Base-by-base conservation (phyloP, 1,140 invertebrate species). In the Rhynchophorus ferrugineus region DNA sequence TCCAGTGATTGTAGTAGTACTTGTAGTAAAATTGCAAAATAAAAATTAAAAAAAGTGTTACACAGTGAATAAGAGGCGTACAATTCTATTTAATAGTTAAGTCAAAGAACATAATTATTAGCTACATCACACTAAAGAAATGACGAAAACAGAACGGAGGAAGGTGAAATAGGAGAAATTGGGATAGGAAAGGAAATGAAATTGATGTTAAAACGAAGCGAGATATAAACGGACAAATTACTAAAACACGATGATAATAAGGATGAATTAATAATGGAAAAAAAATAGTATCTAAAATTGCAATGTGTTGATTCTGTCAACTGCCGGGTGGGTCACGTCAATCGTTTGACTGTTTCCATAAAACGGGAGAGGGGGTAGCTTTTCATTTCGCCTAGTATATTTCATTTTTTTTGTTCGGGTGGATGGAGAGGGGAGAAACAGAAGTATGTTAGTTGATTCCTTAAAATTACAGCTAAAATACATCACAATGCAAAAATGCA, bases 401-500 rank as follows among this genome's bases (percentile, higher is more conserved):
- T 8, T 9, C 34, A 33, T 11, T 43, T 19, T 51, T 35, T 51
- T 24, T 44, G 35, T 18, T 22, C 37, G 43, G 38, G 41, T 13
- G 36, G 17, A 16, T 42, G 44, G 46, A 46, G 53, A 49, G 46
- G 37, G 37, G 17, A 6, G 57, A 64, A 65, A 68, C 63, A 67
- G 65, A 67, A 66, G 63, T 67, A 67, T 64, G 24, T 29, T 29
- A 29, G 24, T 29, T 29, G 75, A 76, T 75, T 75, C 71, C 74
- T 76, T 76, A 77, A 76, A 54, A 78, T 78, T 79, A 82, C 77
- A 75, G 80, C 81, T 83, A 82, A 82, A 82, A 81, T 82, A 82
- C 78, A 82, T 83, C 80, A 83, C 81, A 81, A 83, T 80, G 81
- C 80, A 83, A 83, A 60, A 78, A 78, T 80, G 80, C 79, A 80